Percentiles rank a stretch among this genome's conserved stretches.
phyloP scores from a whole-genome alignment of 2,797 vertebrate genomes.

The Carcharodon carcharias region DNA sequence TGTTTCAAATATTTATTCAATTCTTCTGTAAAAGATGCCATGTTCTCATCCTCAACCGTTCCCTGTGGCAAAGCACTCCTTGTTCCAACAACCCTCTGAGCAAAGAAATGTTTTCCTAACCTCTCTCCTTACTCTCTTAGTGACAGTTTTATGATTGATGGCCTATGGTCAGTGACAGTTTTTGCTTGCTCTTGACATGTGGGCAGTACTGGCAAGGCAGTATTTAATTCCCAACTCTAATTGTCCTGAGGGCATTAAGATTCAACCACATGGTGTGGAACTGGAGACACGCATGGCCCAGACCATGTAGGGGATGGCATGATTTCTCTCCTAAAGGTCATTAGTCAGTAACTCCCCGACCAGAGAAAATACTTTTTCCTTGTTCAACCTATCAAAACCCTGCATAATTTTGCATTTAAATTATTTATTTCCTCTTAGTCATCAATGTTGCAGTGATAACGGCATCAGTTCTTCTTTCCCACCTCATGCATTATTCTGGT shows the following conservation, averaged over 20 bases:
- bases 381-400: neutral
- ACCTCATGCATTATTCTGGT: neutral
- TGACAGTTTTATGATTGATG: neutral
- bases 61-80: neutral
- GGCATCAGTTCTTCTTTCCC: neutral
- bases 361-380: neutral
- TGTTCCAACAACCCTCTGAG: neutral
- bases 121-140: neutral
- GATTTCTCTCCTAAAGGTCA: neutral
- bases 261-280: neutral
- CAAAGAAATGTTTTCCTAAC: neutral
- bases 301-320: too few relatives aligned
- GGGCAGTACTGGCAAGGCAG: neutral
- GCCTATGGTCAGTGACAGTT: neutral
- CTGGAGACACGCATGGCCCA: neutral
- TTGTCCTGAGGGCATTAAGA: neutral
- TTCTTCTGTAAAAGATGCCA: neutral
- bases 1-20: neutral
- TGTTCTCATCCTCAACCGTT: neutral
- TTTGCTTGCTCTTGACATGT: neutral
- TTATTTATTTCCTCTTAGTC: neutral
- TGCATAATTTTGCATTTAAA: neutral
- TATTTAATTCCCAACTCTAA: neutral
- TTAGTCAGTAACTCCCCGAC: neutral
- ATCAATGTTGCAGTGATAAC: neutral